Evolutionary conservation across 2,113 vertebrate genomes (phyloP).

Genomic region (Nycticorax nycticorax): DNA sequence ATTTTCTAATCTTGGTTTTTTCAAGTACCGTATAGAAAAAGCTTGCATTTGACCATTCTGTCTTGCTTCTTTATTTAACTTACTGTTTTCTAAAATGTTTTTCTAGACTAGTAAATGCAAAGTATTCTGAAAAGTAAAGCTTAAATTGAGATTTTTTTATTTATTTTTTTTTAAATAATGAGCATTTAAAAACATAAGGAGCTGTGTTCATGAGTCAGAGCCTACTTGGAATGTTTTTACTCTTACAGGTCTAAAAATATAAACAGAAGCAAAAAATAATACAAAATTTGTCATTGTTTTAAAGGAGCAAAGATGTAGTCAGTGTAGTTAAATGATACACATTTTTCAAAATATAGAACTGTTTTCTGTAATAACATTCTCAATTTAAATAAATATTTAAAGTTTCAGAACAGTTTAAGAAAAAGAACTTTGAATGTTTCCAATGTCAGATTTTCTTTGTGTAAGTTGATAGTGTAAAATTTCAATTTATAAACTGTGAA

Average conservation of each 20-base stretch:
- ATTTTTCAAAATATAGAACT: background rate
- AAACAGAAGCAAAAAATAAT: background rate
- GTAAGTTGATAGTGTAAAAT: constrained; percentile 26
- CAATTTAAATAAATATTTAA: constrained; percentile 15
- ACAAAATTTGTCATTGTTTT: background rate
- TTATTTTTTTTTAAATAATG: background rate
- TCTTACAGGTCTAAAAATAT: background rate
- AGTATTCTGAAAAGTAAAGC: background rate
- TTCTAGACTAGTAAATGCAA: background rate
- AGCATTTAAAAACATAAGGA: background rate
- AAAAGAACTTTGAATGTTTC: background rate
- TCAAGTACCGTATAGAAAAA: background rate
- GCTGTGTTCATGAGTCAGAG: background rate
- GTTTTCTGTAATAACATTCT: constrained; percentile 54
- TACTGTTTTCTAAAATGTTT: background rate
- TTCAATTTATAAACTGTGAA: constrained; percentile 51
- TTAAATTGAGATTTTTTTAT: background rate
- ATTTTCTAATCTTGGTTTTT: background rate
- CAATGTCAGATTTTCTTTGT: constrained; percentile 33
- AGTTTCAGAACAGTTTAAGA: background rate
- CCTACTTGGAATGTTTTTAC: background rate
- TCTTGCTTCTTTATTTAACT: background rate
- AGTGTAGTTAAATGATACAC: background rate
- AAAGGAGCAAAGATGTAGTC: background rate
- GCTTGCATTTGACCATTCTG: background rate